Evolutionary conservation across 2,113 vertebrate species (phyloP).

Genomic region (Tichodroma muraria): DNA sequence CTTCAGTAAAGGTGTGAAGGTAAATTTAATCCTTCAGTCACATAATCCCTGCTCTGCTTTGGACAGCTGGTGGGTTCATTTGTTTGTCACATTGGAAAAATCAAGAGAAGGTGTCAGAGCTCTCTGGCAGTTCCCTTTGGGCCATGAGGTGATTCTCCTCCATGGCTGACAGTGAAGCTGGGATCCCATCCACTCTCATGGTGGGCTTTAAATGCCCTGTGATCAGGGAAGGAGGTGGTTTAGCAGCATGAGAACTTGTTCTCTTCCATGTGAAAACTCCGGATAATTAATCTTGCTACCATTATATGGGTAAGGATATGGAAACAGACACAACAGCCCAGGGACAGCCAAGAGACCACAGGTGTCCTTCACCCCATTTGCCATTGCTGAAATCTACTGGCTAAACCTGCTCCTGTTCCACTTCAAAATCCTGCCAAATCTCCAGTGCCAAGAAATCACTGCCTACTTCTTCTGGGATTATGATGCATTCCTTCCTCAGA

Average conservation of each 20-base stretch:
- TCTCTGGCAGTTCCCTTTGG: not conserved
- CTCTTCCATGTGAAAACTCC: not conserved
- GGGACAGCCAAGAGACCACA: not conserved
- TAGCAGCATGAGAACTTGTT: not conserved
- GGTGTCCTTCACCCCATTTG: not conserved
- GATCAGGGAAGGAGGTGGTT: not conserved
- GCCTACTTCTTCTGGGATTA: constrained; percentile 27
- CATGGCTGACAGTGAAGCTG: not conserved
- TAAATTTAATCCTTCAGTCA: not conserved
- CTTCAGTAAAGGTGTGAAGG: not conserved
- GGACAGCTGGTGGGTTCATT: not conserved
- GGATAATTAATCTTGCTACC: not conserved
- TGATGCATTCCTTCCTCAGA: constrained; percentile 28
- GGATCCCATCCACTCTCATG: not conserved
- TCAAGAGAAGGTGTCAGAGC: not conserved
- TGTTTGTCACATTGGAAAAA: not conserved
- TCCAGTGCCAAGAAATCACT: not conserved
- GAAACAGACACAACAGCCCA: not conserved
- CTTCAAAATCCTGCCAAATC: not conserved
- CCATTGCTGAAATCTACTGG: not conserved
- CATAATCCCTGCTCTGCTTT: not conserved
- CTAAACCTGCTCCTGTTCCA: not conserved
- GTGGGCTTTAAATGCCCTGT: not conserved
- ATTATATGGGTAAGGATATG: not conserved
- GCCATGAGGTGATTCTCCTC: not conserved